Evolutionary conservation across 2,797 vertebrate genomes (phyloP).

Genomic region (Sebastiscus albofasciatus): DNA sequence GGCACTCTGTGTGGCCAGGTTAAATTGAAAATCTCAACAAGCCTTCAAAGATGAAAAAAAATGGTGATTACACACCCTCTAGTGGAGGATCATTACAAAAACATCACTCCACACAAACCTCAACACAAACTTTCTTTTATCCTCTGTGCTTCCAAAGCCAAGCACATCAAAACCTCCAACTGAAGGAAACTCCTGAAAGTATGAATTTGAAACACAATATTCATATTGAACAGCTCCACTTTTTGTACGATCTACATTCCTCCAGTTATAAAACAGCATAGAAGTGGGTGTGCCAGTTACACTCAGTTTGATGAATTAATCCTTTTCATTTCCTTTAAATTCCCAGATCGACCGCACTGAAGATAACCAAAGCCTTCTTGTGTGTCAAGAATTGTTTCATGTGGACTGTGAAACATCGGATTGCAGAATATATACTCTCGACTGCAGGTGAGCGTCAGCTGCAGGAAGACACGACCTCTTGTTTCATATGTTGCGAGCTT

Average conservation of each 20-base stretch:
- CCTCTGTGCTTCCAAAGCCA: conserved; percentile 17
- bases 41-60: conserved; percentile 32
- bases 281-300: conserved; percentile 27
- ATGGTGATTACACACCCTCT: conserved; percentile 78
- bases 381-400: conserved; percentile 15
- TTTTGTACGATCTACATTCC: conserved; percentile 21
- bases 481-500: conserved; percentile 59
- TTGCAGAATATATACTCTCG: neutral
- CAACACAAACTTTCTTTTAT: conserved; percentile 18
- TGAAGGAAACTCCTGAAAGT: conserved; percentile 5
- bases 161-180: conserved; percentile 29
- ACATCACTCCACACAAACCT: conserved; percentile 19
- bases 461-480: conserved; percentile 36
- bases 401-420: conserved; percentile 10
- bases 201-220: conserved; percentile 34
- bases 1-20: neutral
- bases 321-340: conserved; percentile 46
- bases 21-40: neutral
- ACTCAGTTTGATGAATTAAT: conserved; percentile 54
- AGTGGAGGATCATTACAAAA: conserved; percentile 69
- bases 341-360: neutral
- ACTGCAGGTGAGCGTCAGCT: conserved; percentile 29
- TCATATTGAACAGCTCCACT: conserved; percentile 40
- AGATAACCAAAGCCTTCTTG: conserved; percentile 15
- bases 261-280: conserved; percentile 25